These are phyloP conservation scores for Papio anubis DNA, from an alignment of 2,113 vertebrate species.

Conservation along the genomic window DNA sequence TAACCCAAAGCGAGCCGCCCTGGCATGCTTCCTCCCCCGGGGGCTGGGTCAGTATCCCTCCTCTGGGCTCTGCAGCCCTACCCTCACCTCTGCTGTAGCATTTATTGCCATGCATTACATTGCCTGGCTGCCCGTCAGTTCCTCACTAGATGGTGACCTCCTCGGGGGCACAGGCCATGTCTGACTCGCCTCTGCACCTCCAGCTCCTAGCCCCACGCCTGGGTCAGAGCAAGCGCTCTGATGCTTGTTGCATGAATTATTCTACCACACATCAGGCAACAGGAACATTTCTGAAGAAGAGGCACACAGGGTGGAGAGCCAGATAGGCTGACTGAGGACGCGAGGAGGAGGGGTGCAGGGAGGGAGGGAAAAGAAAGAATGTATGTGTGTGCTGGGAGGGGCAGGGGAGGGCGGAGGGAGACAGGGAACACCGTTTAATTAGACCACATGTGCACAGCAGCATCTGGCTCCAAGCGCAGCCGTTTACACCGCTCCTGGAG, in stretches of 20 bases:
- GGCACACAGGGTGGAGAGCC: not conserved
- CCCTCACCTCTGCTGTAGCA: not conserved
- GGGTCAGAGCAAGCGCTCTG: not conserved
- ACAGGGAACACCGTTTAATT: constrained; percentile 81
- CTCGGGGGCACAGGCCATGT: not conserved
- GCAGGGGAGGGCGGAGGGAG: constrained; percentile 19
- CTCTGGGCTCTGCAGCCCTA: not conserved
- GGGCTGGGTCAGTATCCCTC: not conserved
- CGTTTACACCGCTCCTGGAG: constrained; percentile 78
- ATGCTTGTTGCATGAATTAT: not conserved
- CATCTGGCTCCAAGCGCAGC: constrained; percentile 85
- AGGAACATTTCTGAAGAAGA: constrained; percentile 25
- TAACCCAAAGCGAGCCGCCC: not conserved
- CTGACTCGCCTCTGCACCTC: not conserved
- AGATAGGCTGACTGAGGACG: constrained; percentile 1
- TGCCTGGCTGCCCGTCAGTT: not conserved
- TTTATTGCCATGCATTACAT: not conserved
- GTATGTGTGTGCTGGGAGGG: constrained; percentile 18
- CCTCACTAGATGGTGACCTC: not conserved
- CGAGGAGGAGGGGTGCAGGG: not conserved
- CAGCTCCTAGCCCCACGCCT: not conserved
- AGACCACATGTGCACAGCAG: constrained; percentile 86
- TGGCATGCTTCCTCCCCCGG: not conserved
- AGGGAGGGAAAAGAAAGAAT: not conserved
- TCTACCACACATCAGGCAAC: not conserved